These are phyloP conservation scores for Apotomis capreana DNA, from an alignment of 2,888 invertebrate genomes.

Conservation along the genomic window DNA sequence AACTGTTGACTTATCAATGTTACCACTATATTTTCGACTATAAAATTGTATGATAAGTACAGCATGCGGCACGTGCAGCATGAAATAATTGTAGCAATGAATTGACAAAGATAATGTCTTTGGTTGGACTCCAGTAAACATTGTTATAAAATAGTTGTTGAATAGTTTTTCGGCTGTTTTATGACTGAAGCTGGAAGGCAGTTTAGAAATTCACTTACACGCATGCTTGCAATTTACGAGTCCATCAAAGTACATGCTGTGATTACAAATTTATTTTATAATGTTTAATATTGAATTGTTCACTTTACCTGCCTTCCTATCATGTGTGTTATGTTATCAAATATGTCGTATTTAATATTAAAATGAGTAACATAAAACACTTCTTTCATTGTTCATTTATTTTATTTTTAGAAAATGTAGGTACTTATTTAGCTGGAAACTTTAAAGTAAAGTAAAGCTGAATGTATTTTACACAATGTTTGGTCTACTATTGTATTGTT, in stretches of 20 bases:
- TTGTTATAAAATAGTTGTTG: slow-evolving; percentile 5
- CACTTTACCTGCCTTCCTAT: slow-evolving; percentile 25
- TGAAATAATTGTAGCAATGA: slow-evolving; percentile 4
- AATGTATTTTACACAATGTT: background rate
- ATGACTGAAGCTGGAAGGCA: slow-evolving; percentile 19
- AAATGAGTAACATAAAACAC: slow-evolving; percentile 22
- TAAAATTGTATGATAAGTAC: slow-evolving; percentile 8
- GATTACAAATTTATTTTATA: slow-evolving; percentile 20
- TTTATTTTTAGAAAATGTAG: background rate
- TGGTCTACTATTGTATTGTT: background rate
- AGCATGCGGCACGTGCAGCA: background rate
- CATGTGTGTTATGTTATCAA: slow-evolving; percentile 29
- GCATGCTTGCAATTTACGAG: slow-evolving; percentile 1
- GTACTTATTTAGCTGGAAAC: background rate
- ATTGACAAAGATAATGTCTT: background rate
- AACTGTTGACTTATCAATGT: slow-evolving; percentile 44
- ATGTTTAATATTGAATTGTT: slow-evolving; percentile 2
- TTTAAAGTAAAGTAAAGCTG: background rate
- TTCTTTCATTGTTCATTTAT: slow-evolving; percentile 8
- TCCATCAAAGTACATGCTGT: slow-evolving; percentile 27
- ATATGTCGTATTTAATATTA: slow-evolving; percentile 34
- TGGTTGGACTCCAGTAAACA: slow-evolving; percentile 2
- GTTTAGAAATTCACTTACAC: background rate
- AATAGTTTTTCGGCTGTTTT: background rate
- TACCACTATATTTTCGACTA: slow-evolving; percentile 23